Evolutionary conservation across 2,113 vertebrate genomes (phyloP), one percentile per base, ranked within the genome.

Genomic region (Tamias sibiricus): DNA sequence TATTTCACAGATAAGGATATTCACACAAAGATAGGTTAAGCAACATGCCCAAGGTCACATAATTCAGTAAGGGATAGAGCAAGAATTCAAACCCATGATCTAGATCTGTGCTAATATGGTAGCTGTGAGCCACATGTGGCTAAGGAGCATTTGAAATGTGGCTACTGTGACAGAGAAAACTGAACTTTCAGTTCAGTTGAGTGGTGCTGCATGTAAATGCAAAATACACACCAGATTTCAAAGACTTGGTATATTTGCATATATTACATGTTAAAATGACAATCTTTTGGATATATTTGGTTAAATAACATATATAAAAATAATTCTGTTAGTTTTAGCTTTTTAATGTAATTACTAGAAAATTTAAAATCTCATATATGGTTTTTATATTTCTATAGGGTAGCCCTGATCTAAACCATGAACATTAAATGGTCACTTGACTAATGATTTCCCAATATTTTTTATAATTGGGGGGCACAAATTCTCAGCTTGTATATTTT

Each of bases 111-210:
- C 72, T 97, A 75, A 76, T 66, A 30, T 6, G 12, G 64, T 47
- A 86, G 42, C 37, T n/a, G 72, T 37, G 26, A 91, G 74, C 20
- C 37, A 66, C 62, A 59, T 24, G 49, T 76, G 42, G 35, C 35
- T 71, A 84, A 59, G 52, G 37, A 95, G 30, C 62, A 66, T 57
- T 95, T 74, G 71, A 85, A 85, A 96, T 74, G 35, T 87, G 20
- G 32, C 64, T 75, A 62, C 16, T 74, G 57, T 62, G 22, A 77
- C 13, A 54, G 40, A 79, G 19, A 68, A 88, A 85, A 91, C 3
- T 30, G 82, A 91, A 88, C 52, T 92, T 96, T 86, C 90, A 83
- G 74, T 79, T 96, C 30, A 90, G 17, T 40, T 52, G 75, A 94
- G 42, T 44, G 62, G 10, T 72, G 16, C 22, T 86, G 1, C 59